These are phyloP conservation scores for Odontophorus gujanensis DNA, from an alignment of 2,113 vertebrate genomes.

Conservation along the genomic window DNA sequence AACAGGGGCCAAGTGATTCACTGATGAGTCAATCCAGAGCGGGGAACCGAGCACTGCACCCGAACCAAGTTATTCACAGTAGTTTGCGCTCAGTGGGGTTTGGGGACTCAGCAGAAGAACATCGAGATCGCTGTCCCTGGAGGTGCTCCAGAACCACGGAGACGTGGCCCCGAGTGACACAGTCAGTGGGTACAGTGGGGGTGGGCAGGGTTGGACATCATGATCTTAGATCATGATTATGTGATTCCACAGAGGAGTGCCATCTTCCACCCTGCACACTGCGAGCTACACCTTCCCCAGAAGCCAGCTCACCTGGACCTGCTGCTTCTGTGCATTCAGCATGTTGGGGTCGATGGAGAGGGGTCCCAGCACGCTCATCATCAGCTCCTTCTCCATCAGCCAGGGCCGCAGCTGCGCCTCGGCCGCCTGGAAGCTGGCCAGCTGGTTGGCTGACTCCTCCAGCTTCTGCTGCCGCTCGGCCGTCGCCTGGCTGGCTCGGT, in stretches of 20 bases:
- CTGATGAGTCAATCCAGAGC: background rate
- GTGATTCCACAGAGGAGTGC: background rate
- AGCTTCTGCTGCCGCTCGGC: conserved; percentile 89
- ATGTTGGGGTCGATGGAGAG: conserved; percentile 98
- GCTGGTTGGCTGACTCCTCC: conserved; percentile 88
- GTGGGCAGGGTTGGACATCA: no score
- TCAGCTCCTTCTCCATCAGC: conserved; percentile 96
- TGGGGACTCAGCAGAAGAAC: background rate
- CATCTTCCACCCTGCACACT: accelerated
- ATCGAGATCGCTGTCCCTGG: background rate
- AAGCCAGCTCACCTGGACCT: conserved; percentile 87
- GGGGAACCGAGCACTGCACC: background rate
- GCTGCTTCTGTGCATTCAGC: conserved; percentile 95
- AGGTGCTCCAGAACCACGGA: no score
- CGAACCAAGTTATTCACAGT: background rate
- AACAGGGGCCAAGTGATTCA: conserved; percentile 45
- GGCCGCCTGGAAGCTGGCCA: conserved; percentile 89
- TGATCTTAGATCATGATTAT: no score
- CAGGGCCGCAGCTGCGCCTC: conserved; percentile 92
- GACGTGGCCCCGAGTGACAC: no score
- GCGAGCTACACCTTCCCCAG: accelerated
- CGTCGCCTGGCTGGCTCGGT: conserved; percentile 86
- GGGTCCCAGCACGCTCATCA: conserved; percentile 98
- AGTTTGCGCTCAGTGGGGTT: background rate
- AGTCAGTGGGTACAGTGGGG: no score